Evolutionary conservation across 2,113 vertebrate species (phyloP).

Genomic region (Pelusios castaneus): DNA sequence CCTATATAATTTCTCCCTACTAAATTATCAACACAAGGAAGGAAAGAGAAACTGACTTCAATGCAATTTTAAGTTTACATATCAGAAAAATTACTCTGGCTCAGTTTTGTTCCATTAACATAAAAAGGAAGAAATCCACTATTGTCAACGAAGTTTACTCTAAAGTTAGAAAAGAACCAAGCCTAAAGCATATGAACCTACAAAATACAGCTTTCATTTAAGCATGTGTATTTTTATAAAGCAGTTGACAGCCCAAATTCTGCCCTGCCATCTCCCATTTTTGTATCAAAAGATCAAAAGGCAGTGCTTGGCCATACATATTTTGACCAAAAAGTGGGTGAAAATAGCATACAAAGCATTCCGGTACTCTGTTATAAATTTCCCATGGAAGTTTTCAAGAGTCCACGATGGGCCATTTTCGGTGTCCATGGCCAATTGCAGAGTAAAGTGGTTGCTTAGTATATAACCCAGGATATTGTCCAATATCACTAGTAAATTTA

Average conservation of each 20-base stretch:
- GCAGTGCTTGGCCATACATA: not conserved
- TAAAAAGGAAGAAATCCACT: not conserved
- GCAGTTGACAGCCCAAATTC: not conserved
- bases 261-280: not conserved
- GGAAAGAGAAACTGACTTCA: not conserved
- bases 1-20: not conserved
- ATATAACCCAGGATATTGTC: not conserved
- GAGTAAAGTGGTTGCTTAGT: accelerated
- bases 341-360: not conserved
- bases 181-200: not conserved
- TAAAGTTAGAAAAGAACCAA: not conserved
- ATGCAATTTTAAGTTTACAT: not conserved
- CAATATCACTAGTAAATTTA: not conserved
- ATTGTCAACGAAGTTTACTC: not conserved
- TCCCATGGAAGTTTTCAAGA: accelerated
- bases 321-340: not conserved
- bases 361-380: not conserved
- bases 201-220: not conserved
- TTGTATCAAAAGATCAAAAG: not conserved
- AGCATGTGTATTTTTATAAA: not conserved
- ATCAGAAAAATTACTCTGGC: not conserved
- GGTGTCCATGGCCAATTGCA: no score
- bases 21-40: not conserved
- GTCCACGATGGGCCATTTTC: not conserved
- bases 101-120: not conserved